A percentile compares a stretch with the other conserved stretches of the same genome.
Evolutionary conservation across 1,140 invertebrate genomes (phyloP).

Genomic region (Drosophila nasuta): DNA sequence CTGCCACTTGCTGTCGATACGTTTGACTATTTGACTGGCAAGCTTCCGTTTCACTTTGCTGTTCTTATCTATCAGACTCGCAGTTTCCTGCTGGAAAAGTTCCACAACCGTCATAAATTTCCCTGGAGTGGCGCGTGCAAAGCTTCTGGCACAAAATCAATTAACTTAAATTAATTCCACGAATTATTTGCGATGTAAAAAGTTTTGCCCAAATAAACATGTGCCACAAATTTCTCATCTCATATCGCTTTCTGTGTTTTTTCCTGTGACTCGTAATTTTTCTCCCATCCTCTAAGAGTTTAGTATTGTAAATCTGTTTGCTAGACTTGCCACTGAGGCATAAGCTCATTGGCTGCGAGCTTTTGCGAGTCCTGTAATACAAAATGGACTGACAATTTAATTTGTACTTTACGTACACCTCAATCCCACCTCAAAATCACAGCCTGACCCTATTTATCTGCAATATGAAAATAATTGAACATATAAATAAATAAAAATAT

Average conservation of each 20-base stretch:
- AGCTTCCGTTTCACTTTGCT: slow-evolving; percentile 53
- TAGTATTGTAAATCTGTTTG: slow-evolving; percentile 73
- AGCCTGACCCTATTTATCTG: background rate
- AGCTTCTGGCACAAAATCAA: slow-evolving; percentile 69
- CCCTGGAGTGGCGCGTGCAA: slow-evolving; percentile 51
- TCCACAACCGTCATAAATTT: slow-evolving; percentile 34
- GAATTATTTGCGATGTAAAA: slow-evolving; percentile 49
- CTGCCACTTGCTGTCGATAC: slow-evolving; percentile 58
- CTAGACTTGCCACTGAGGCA: slow-evolving; percentile 41
- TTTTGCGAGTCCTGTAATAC: slow-evolving; percentile 60
- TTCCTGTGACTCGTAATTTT: background rate
- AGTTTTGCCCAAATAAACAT: slow-evolving; percentile 36
- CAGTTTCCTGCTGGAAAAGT: slow-evolving; percentile 36
- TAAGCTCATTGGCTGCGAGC: slow-evolving; percentile 64
- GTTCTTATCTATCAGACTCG: slow-evolving; percentile 36
- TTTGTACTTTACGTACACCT: slow-evolving; percentile 57
- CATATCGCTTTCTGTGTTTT: slow-evolving; percentile 8
- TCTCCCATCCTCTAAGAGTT: slow-evolving; percentile 48
- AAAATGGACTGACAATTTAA: slow-evolving; percentile 74
- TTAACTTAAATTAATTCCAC: slow-evolving; percentile 78
- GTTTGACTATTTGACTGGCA: slow-evolving; percentile 48
- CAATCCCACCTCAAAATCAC: slow-evolving; percentile 1
- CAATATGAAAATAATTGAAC: no score
- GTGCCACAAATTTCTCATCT: slow-evolving; percentile 44
- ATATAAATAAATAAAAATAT: no score